phyloP scores from a whole-genome alignment of 2,797 vertebrate genomes.

The Mormyrops boulengeri region DNA sequence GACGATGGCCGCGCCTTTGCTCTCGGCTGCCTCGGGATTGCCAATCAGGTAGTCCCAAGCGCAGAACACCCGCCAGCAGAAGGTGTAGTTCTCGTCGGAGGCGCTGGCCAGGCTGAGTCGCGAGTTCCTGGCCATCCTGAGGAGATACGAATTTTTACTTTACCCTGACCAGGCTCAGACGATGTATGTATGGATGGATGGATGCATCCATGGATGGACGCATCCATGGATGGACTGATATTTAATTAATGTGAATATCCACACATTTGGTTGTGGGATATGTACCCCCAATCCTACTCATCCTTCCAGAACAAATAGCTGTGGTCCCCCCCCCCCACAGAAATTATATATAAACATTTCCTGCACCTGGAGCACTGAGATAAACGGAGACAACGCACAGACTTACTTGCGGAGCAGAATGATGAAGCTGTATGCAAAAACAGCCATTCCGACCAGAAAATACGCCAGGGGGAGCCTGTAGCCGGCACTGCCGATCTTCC shows the following conservation, averaged over 20 bases:
- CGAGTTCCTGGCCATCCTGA: conserved; percentile 95
- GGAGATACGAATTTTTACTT: neutral
- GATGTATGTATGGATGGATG: neutral
- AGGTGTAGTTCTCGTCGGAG: conserved; percentile 91
- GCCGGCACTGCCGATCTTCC: conserved; percentile 83
- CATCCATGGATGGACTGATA: neutral
- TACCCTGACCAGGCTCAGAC: neutral
- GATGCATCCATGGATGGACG: too few species aligned
- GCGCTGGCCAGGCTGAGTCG: conserved; percentile 84
- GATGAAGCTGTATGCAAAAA: conserved; percentile 97
- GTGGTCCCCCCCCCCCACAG: neutral
- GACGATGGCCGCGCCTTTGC: conserved; percentile 91
- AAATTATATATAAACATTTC: neutral
- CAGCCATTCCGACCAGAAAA: conserved; percentile 95
- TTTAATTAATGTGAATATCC: neutral
- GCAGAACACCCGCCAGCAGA: conserved; percentile 97
- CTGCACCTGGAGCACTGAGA: neutral
- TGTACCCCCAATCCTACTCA: neutral
- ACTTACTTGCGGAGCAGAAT: conserved; percentile 87
- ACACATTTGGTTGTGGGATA: neutral
- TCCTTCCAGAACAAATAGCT: neutral
- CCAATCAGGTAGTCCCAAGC: conserved; percentile 98
- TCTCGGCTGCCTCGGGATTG: conserved; percentile 90
- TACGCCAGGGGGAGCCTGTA: conserved; percentile 90
- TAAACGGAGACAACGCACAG: neutral